Evolutionary conservation across 2,797 vertebrate genomes (phyloP).

Genomic region (Scarus forsteni): DNA sequence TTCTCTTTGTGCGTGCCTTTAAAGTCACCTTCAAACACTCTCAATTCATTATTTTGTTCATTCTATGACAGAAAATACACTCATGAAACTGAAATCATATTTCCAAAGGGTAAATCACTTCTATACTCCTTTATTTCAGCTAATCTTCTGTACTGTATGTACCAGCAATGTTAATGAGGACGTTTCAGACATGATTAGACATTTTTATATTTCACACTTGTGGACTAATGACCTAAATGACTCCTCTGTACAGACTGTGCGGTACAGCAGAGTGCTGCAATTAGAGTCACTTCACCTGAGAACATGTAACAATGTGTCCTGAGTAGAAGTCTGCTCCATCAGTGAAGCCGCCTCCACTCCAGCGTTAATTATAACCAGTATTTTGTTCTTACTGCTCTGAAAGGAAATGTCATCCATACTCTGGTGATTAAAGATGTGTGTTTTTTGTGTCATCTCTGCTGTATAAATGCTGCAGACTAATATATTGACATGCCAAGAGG

Average conservation of each 20-base stretch:
- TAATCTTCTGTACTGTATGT: not conserved
- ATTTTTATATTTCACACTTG: no score
- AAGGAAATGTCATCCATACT: not conserved
- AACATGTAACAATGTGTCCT: not conserved
- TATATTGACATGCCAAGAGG: no score
- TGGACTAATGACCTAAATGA: not conserved
- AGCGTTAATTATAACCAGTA: not conserved
- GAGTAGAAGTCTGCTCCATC: not conserved
- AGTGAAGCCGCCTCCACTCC: not conserved
- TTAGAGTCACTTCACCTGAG: not conserved
- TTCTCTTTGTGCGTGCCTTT: not conserved
- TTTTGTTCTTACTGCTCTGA: not conserved
- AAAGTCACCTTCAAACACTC: not conserved
- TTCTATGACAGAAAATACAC: not conserved
- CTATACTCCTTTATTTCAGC: not conserved
- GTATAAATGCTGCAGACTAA: no score
- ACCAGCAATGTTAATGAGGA: not conserved
- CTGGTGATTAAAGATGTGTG: not conserved
- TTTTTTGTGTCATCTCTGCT: no score
- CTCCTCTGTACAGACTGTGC: no score
- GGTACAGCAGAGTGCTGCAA: not conserved
- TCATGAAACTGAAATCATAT: not conserved
- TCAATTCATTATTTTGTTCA: not conserved
- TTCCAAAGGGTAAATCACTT: no score
- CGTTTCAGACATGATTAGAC: no score